Evolutionary conservation across 2,888 invertebrate species (phyloP).

Genomic region (Notodonta ziczac): DNA sequence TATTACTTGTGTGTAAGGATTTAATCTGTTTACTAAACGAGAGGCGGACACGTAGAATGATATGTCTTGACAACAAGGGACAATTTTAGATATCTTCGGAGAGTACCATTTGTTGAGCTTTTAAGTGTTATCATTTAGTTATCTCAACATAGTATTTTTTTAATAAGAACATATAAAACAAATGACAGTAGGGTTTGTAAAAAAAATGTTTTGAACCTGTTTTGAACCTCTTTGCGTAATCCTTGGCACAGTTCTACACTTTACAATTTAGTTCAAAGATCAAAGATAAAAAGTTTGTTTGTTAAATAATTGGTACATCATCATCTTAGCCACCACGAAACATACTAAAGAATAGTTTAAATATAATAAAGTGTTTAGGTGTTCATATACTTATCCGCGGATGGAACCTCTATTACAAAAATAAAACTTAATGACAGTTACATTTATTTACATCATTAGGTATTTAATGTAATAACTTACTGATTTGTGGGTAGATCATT

Average conservation of each 20-base stretch:
- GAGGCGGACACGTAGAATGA: background rate
- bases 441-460: no score
- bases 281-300: slow-evolving; percentile 32
- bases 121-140: background rate
- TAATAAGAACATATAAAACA: background rate
- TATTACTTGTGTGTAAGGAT: slow-evolving; percentile 9
- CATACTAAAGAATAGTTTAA: slow-evolving; percentile 14
- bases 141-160: background rate
- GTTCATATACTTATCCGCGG: no score
- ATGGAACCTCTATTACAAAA: no score
- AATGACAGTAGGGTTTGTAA: background rate
- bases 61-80: background rate
- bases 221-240: background rate
- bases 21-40: background rate
- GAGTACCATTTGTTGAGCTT: background rate
- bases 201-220: no score
- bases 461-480: no score
- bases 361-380: slow-evolving; percentile 16
- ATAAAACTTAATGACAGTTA: no score
- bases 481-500: no score
- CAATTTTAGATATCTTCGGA: background rate
- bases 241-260: slow-evolving; percentile 27
- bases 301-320: slow-evolving; percentile 31
- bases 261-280: slow-evolving; percentile 27
- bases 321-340: slow-evolving; percentile 22